Base-by-base conservation (phyloP, 2,888 invertebrate species). In the Argyresthia albistria region DNA sequence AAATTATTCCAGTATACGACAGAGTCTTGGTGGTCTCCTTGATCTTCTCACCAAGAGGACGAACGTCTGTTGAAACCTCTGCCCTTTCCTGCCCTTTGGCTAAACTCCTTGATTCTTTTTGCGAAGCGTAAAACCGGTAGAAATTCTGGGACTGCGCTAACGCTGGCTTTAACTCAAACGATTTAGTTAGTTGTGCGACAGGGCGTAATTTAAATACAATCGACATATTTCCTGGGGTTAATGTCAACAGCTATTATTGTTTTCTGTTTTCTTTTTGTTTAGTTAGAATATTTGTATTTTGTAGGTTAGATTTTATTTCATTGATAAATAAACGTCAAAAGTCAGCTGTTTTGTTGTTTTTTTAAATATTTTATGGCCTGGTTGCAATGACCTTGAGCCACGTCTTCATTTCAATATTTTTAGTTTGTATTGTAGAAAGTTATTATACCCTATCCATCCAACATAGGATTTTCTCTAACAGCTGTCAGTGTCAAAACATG, bases 21-120 rank as follows among this genome's bases (percentile, higher is more conserved):
- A 91, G 93, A 59, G 97, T 97, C 80, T 97, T 96, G 1, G 96
- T 95, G 12, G 95, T 95, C 81, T 97, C 96, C 74, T 96, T 97
- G 1, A 96, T 95, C 89, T 92, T 93, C 65, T 93, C 92, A 11
- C 92, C 91, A 9, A 93, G 64, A 8, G 92, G 92, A 54, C 90
- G 89, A 1, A 93, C 92, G 73, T 93, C 88, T 12, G 84, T 82
- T 12, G 87, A 80, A 9, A 88, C 76, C 55, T 88, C 84, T 42
- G 67, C 65, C 62, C 70, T 73, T 58, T 84, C 83, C 58, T 73
- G 67, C 58, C 73, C 76, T 65, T 66, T 80, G 35, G 84, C 64
- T 58, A 88, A 61, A 46, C 76, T 73, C 52, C 67, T 73, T 58
- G 74, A 55, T 11, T 58, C 64, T 56, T 70, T 80, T 55, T 66